Percentiles rank a stretch among this genome's conserved stretches.
These are phyloP conservation scores for Charadrius vociferus DNA, from an alignment of 2,113 vertebrate species.

Conservation along the genomic window DNA sequence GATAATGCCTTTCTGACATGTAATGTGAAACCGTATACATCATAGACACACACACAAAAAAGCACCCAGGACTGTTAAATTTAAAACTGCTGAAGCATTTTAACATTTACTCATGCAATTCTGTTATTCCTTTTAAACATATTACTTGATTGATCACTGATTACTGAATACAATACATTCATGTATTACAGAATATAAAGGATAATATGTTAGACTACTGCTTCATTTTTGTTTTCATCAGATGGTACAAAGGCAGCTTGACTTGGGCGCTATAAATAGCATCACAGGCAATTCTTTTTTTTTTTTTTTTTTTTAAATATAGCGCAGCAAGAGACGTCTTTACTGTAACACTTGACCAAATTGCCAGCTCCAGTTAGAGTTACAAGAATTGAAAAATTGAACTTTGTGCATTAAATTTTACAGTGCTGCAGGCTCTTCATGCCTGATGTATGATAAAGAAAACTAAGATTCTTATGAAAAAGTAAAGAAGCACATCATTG, in stretches of 20 bases:
- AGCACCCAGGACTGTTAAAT: neutral
- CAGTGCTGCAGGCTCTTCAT: neutral
- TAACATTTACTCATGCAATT: neutral
- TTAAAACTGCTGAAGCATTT: neutral
- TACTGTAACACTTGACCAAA: slow-evolving; percentile 39
- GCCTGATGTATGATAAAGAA: slow-evolving; percentile 34
- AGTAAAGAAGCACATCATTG: slow-evolving; percentile 49
- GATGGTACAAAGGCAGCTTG: neutral
- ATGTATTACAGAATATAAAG: neutral
- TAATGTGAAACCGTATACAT: neutral
- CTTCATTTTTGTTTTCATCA: neutral
- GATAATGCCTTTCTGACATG: neutral
- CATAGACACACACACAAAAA: neutral
- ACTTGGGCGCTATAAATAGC: neutral
- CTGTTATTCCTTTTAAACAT: neutral
- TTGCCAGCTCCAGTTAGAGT: neutral
- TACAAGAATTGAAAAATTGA: slow-evolving; percentile 15
- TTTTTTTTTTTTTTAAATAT: neutral
- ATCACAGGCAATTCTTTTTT: neutral
- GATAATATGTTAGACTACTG: neutral
- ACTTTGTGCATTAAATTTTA: neutral
- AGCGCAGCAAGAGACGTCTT: neutral
- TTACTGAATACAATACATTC: neutral
- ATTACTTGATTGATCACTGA: neutral
- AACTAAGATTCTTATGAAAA: slow-evolving; percentile 53